Base-by-base conservation (phyloP, 1,140 invertebrate species). In the Diorhabda sublineata region DNA sequence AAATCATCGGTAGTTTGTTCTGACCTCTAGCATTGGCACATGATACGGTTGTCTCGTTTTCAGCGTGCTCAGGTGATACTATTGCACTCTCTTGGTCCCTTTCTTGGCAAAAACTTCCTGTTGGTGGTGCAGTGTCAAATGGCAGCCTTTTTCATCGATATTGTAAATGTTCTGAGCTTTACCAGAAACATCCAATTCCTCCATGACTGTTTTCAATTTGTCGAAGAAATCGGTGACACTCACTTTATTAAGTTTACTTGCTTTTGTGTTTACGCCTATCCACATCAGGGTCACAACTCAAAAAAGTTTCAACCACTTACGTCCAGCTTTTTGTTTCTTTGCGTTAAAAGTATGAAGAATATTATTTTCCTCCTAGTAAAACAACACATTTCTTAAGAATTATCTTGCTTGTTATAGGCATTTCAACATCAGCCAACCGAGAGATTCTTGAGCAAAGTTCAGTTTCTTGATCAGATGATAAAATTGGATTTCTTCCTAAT, bases 11-110 rank as follows among this genome's bases (percentile, higher is more conserved):
- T 9, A 79, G 78, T 52, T 82, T 75, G 58, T 65, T 67, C 7
- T 69, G 42, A 57, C 80, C 79, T 6, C 75, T 7, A 64, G 80
- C 79, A 77, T 79, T 82, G 5, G 64, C 76, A 75, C 79, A 80
- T 4, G 69, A 73, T 11, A 79, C 76, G 59, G 80, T 71, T 47
- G 79, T 82, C 9, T 79, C 74, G 65, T 75, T 81, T 70, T 79
- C 73, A 58, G 67, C 75, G 66, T 81, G 78, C 75, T 82, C 77
- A 8, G 65, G 64, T 3, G 78, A 26, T 26, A 26, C 26, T 26
- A 26, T 26, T 26, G 26, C 61, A 80, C 76, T 64, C 73, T 71
- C 73, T 75, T 76, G 6, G 68, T 57, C 6, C 77, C 74, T 70
- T 71, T 78, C 71, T 71, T 64, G 44, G 74, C 73, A 8, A 78